Base-by-base conservation (phyloP, 1,140 invertebrate species). In the Drosophila sp. region DNA sequence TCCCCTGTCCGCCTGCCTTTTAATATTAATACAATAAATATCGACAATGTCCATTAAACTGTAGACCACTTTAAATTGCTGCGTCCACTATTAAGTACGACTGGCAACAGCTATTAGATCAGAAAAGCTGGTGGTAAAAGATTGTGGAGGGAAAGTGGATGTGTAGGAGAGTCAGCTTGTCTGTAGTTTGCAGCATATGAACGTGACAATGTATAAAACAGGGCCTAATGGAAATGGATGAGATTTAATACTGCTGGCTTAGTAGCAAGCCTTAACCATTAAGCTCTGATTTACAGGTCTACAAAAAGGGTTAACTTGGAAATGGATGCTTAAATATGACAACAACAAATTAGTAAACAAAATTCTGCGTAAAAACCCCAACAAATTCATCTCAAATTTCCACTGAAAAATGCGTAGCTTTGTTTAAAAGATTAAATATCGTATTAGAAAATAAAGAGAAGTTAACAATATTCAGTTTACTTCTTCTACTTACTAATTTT, bases 21-120 rank as follows among this genome's bases (percentile, higher is more conserved):
- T 59, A 79, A 82, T 73, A 82, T 82, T 76, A 89, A 87, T 89
- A 71, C 83, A 89, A 89, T 89, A 83, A 89, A 89, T 89, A 78
- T 72, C 53, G 50, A 59, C 75, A 73, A 72, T 76, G 65, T 87
- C 83, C 79, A 87, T 87, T 87, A 87, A 80, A 72, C 79, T 70
- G 64, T 79, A 72, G 48, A 32, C 40, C 83, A 82, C 72, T 86
- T 86, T 78, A 87, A 86, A 86, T 62, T 70, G 57, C 50, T 13
- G 34, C 32, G 50, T 14, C 27, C 46, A 57, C 71, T 78, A 72
- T 82, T 73, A 64, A 74, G 56, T 43, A 14, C 50, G 14, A 16
- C 51, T 43, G 48, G 36, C 61, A 54, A 48, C 58, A 27, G 48
- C 73, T 64, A 80, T 80, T 80, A 72, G 63, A 59, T 38, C 54